Conservation (phyloP, 2,797 vertebrate species). For the Acomys russatus region DNA sequence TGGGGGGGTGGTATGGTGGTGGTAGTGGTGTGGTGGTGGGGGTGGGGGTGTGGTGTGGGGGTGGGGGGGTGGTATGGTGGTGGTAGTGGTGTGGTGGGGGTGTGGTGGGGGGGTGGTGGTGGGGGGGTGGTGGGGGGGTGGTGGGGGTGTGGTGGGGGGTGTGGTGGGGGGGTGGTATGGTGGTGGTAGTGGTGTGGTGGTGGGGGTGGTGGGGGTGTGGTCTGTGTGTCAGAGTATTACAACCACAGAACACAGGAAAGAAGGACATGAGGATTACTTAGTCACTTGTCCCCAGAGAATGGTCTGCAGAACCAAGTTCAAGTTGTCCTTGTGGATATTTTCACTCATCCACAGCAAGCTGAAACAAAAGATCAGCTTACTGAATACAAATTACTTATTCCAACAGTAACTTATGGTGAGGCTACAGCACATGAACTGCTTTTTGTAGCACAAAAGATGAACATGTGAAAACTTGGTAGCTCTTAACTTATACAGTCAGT, state of each 20-base stretch:
- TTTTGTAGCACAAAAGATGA: constrained; percentile 12
- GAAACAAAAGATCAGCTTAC: not conserved
- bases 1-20: no score
- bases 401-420: not conserved
- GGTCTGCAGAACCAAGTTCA: not conserved
- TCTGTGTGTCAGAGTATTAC: not conserved
- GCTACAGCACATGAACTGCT: not conserved
- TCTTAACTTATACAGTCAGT: not conserved
- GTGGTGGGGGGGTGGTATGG: no score
- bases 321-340: not conserved
- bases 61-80: no score
- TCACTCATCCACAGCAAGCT: not conserved
- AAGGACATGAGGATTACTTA: not conserved
- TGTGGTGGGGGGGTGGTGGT: no score
- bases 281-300: not conserved
- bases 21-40: no score
- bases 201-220: no score
- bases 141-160: no score
- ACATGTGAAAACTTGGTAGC: not conserved
- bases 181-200: no score
- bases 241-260: not conserved
- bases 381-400: not conserved
- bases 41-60: no score
- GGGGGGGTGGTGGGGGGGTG: no score
- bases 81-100: no score